Conservation (phyloP, 2,113 vertebrate genomes). For the Pardalotus punctatus region DNA sequence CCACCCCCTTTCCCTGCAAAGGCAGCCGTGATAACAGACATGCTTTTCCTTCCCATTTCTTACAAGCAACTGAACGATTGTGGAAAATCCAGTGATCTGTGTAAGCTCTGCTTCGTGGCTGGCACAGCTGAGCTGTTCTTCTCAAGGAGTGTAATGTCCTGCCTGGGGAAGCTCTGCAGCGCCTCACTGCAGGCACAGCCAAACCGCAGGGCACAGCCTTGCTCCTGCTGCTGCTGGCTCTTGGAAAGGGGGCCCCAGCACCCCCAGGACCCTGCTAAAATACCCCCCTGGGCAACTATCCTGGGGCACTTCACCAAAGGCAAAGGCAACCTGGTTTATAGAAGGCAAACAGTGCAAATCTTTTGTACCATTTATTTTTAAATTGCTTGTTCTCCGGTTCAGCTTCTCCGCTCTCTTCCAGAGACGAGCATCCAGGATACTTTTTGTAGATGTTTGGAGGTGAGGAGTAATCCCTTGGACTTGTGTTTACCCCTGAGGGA, state of each 20-base stretch:
- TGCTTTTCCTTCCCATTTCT: background rate
- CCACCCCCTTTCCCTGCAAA: background rate
- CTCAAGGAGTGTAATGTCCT: background rate
- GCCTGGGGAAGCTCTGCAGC: background rate
- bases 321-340: background rate
- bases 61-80: fast-evolving
- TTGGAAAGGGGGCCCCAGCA: background rate
- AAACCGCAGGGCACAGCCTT: background rate
- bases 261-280: background rate
- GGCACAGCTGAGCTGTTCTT: background rate
- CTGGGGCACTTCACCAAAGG: background rate
- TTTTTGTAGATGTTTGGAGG: background rate
- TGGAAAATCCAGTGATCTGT: background rate
- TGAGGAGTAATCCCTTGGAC: background rate
- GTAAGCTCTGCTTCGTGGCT: background rate
- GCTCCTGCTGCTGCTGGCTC: background rate
- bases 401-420: background rate
- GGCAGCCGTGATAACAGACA: background rate
- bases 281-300: background rate
- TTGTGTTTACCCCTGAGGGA: background rate
- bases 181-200: background rate
- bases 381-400: background rate
- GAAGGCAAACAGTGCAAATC: background rate
- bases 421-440: background rate
- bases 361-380: background rate